These are phyloP conservation scores for Cecidostiba fungosa DNA, from an alignment of 2,888 invertebrate species.

Conservation along the genomic window DNA sequence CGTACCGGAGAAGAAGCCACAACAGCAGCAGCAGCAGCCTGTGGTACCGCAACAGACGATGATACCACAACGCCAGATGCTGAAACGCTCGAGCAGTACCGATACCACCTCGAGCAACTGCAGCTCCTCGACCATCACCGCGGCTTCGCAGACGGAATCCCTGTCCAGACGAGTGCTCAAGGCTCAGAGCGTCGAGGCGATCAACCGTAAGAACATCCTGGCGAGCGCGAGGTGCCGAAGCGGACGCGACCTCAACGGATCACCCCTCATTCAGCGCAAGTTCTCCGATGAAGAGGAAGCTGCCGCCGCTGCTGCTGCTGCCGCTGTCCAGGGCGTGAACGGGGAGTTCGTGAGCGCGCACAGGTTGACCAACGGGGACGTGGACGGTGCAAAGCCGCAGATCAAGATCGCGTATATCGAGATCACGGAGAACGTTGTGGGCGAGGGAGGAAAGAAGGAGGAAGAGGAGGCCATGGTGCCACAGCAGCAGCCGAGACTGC, in stretches of 20 bases:
- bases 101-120: slow-evolving; percentile 88
- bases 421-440: slow-evolving; percentile 70
- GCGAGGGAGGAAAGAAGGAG: slow-evolving; percentile 82
- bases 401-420: slow-evolving; percentile 77
- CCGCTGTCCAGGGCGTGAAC: slow-evolving; percentile 56
- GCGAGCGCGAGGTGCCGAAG: slow-evolving; percentile 93
- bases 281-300: slow-evolving; percentile 80
- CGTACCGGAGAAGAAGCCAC: slow-evolving; percentile 77
- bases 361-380: slow-evolving; percentile 58
- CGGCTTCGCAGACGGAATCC: slow-evolving; percentile 84
- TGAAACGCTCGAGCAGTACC: slow-evolving; percentile 86
- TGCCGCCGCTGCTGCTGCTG: slow-evolving; percentile 71
- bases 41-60: slow-evolving; percentile 51
- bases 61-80: slow-evolving; percentile 78
- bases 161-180: slow-evolving; percentile 86
- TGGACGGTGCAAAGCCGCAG: slow-evolving; percentile 63
- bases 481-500: slow-evolving; percentile 49
- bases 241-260: slow-evolving; percentile 88
- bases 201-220: slow-evolving; percentile 92
- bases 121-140: slow-evolving; percentile 87
- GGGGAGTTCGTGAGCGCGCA: slow-evolving; percentile 48
- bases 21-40: slow-evolving; percentile 80
- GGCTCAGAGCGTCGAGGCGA: slow-evolving; percentile 90
- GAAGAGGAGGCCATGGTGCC: neutral
- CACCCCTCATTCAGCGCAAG: slow-evolving; percentile 87